Base-by-base conservation (phyloP, 1,140 invertebrate genomes). In the Hypsibius dujardini region DNA sequence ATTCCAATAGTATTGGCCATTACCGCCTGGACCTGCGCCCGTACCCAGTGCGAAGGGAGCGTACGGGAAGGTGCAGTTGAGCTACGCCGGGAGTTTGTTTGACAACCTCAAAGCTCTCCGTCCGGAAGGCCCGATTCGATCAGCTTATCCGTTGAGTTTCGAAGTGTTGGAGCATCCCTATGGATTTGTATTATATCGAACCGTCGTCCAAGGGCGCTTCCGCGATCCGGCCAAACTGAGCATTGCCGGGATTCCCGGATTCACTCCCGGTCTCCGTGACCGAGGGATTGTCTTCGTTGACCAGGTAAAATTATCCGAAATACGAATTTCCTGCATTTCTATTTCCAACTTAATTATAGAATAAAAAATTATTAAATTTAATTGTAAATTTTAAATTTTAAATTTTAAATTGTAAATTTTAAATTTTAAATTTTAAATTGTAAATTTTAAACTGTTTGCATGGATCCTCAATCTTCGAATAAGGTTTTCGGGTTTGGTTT, bases 131-230 rank as follows among this genome's bases (percentile, higher is more conserved):
- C 74, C 75, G 59, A 45, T 77, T 3, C 73, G 71, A 69, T 74
- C 76, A 0, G 59, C 74, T 0, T 78, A 79, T 42, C 85, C 86
- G 1, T 75, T 83, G 42, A 83, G 84, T 0, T 88, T 88, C 76
- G 87, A 88, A 76, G 73, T 82, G 50, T 73, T 87, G 0, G 77
- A 80, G 40, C 74, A 75, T 47, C 76, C 75, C 70, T 84, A 85
- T 70, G 88, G 88, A 14, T 83, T 90, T 70, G 81, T 90, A 2
- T 76, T 90, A 1, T 92, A 92, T 75, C 84, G 87, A 75, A 85
- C 85, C 0, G 75, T 74, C 0, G 75, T 92, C 2, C 79, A 82
- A 1, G 74, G 76, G 14, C 74, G 76, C 42, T 76, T 79, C 1
- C 77, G 80, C 2, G 82, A 86, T 76, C 83, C 85, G 15, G 78